phyloP scores from a whole-genome alignment of 2,888 invertebrate genomes.

The Mimas tiliae region DNA sequence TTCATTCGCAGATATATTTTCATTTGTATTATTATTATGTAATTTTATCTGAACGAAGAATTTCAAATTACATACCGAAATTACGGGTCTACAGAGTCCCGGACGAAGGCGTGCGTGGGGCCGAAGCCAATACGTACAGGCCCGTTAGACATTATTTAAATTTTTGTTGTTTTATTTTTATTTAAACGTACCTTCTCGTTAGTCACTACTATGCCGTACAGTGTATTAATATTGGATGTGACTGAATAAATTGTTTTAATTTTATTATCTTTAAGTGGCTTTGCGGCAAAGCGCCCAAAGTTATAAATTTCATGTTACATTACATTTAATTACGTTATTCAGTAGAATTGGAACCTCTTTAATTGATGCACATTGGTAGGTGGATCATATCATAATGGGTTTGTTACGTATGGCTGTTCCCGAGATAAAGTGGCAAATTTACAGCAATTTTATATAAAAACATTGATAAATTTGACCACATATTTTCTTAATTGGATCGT shows the following conservation, averaged over 20 bases:
- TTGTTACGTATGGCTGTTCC: neutral
- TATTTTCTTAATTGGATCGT: neutral
- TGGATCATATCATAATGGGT: neutral
- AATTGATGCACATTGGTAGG: conserved; percentile 11
- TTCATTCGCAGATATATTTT: neutral
- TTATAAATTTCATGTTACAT: conserved; percentile 28
- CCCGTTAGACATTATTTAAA: too few species aligned
- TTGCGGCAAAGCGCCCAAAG: conserved; percentile 21
- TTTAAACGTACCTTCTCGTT: too few species aligned
- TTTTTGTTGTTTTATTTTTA: too few species aligned
- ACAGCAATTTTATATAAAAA: conserved; percentile 3
- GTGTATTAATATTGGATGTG: too few species aligned
- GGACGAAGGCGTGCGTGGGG: too few species aligned
- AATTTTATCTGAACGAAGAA: too few species aligned
- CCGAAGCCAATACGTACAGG: too few species aligned
- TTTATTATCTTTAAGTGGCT: conserved; percentile 28
- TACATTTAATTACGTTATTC: conserved; percentile 8
- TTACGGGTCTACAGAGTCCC: too few species aligned
- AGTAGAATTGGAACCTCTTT: conserved; percentile 21
- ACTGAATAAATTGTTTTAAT: conserved; percentile 3
- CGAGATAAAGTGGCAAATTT: neutral
- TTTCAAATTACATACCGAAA: too few species aligned
- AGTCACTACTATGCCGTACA: too few species aligned
- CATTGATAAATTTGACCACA: neutral
- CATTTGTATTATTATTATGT: neutral